Evolutionary conservation across 2,888 invertebrate species (phyloP), one percentile per base, ranked within the genome.

Genomic region (Hydroisotoma schaefferi): DNA sequence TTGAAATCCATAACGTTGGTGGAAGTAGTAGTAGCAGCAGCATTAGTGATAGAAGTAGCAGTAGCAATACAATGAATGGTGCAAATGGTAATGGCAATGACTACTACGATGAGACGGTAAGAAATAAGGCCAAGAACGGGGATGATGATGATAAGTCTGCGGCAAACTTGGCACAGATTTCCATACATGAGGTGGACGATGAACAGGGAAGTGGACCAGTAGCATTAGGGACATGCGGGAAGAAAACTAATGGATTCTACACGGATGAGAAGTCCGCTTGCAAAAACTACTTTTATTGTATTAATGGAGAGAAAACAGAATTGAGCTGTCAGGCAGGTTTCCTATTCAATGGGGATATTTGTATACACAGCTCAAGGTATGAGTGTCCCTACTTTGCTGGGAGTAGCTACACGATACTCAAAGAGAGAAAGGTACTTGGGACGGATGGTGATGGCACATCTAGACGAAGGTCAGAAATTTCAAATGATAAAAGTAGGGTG

Each of bases 281-380:
- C 55, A n/a, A 38, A 28, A 67, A 61, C 55, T 72, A 72, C 38
- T 72, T 69, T 47, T 72, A 65, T 40, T 72, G 72, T 49, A 67
- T 70, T 33, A 57, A 51, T 26, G 65, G 63, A 20, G 63, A 56
- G 12, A 72, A 72, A 65, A 69, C 67, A 43, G 68, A 68, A 28
- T 44, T 72, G 25, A 59, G 58, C 37, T 72, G 72, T 59, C 60
- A 67, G 28, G 37, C 25, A 27, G 68, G 61, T 28, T 58, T 59
- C 23, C 33, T 72, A 40, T 72, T 72, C 55, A 72, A 72, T 55
- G 70, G 70, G 18, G 69, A 72, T 37, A 61, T 70, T 63, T 72
- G 72, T 60, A 70, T 72, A 40, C 63, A 63, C 37, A 48, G 56
- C 6, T 55, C 61, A 8, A 58, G 60, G 48, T 70, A 66, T 40